These are phyloP conservation scores for Drosophila quinaria DNA, from an alignment of 2,888 invertebrate species.

Conservation along the genomic window DNA sequence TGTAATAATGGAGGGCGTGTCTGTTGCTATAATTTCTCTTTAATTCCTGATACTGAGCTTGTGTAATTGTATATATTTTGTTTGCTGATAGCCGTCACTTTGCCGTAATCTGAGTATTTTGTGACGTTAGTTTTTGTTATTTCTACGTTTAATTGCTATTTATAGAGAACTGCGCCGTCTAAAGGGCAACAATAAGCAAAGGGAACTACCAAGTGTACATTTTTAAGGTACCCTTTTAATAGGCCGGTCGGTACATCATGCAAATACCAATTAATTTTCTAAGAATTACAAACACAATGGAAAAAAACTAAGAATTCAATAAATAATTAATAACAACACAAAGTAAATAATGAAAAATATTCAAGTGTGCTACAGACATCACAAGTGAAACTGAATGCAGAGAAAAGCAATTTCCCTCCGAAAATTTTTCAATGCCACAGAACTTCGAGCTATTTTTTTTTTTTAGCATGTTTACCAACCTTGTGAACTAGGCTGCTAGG, in stretches of 20 bases:
- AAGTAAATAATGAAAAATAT: too few relatives aligned
- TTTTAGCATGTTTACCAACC: too few relatives aligned
- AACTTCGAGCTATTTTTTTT: too few relatives aligned
- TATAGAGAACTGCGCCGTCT: slow-evolving; percentile 23
- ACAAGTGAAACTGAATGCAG: too few relatives aligned
- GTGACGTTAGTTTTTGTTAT: slow-evolving; percentile 53
- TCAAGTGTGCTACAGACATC: too few relatives aligned
- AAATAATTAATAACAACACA: too few relatives aligned
- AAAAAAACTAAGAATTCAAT: background rate
- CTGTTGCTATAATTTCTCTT: slow-evolving; percentile 15
- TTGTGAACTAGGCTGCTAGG: too few relatives aligned
- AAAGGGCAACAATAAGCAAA: slow-evolving; percentile 20
- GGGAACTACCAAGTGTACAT: background rate
- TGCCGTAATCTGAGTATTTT: slow-evolving; percentile 29
- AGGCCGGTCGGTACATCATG: background rate
- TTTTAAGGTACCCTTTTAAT: background rate
- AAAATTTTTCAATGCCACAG: too few relatives aligned
- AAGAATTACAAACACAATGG: background rate
- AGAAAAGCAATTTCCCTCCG: too few relatives aligned
- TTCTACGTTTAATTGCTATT: slow-evolving; percentile 16
- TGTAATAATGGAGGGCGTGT: slow-evolving; percentile 12
- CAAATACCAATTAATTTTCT: background rate
- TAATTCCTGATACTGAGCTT: slow-evolving; percentile 22
- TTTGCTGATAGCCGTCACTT: slow-evolving; percentile 36
- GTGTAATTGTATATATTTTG: slow-evolving; percentile 10